These are phyloP conservation scores for Equus quagga DNA, from an alignment of 2,113 vertebrate species.

Conservation along the genomic window DNA sequence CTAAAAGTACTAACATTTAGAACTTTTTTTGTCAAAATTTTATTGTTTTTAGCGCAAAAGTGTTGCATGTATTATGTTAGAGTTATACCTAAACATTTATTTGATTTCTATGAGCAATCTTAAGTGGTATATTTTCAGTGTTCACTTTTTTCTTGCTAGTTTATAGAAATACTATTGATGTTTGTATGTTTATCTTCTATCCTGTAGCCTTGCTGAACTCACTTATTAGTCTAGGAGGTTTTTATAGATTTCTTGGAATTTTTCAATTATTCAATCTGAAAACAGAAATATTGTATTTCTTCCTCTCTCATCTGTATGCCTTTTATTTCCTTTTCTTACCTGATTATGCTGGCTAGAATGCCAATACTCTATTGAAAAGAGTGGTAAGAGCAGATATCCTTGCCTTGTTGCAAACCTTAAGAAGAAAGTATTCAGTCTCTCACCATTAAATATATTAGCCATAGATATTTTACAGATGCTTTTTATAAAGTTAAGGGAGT, in stretches of 20 bases:
- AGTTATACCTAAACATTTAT: not conserved
- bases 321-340: not conserved
- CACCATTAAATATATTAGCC: not conserved
- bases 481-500: not conserved
- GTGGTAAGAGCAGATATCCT: not conserved
- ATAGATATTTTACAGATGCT: not conserved
- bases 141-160: not conserved
- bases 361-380: not conserved
- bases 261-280: not conserved
- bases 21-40: not conserved
- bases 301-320: not conserved
- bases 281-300: not conserved
- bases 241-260: not conserved
- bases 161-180: not conserved
- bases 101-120: not conserved
- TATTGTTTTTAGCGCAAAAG: not conserved
- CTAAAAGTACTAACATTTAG: not conserved
- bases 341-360: not conserved
- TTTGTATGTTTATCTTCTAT: not conserved
- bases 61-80: not conserved
- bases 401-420: not conserved
- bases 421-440: not conserved
- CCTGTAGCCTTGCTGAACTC: not conserved
- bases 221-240: not conserved
- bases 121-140: not conserved